Evolutionary conservation across 2,797 vertebrate species (phyloP).

Genomic region (Typhlichthys subterraneus): DNA sequence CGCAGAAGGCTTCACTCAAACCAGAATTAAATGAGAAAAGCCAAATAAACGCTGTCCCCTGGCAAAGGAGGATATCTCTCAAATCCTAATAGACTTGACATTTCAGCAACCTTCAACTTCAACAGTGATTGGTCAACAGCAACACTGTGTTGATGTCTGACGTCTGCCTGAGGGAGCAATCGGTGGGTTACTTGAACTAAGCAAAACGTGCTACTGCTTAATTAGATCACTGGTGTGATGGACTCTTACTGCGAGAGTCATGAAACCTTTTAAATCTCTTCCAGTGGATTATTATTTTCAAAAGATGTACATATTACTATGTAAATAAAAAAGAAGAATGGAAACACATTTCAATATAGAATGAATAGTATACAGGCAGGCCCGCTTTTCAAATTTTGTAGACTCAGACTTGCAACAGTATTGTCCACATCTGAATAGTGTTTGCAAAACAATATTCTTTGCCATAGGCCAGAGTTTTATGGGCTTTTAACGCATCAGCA

Average conservation of each 20-base stretch:
- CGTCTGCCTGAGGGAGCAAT: not conserved
- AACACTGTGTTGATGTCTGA: not conserved
- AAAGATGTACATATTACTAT: not conserved
- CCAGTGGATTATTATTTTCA: constrained; percentile 20
- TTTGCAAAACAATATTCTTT: constrained; percentile 44
- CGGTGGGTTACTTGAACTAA: constrained; percentile 10
- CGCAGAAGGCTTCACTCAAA: constrained; percentile 57
- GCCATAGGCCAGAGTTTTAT: constrained; percentile 19
- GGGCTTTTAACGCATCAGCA: constrained; percentile 56
- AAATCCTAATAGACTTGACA: constrained; percentile 26
- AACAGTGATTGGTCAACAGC: not conserved
- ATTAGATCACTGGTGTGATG: constrained; percentile 16
- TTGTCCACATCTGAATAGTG: constrained; percentile 24
- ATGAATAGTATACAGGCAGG: not conserved
- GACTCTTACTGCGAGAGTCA: not conserved
- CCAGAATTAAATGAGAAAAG: constrained; percentile 54
- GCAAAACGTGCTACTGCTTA: constrained; percentile 30
- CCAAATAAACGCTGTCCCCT: constrained; percentile 43
- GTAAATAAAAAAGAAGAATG: not conserved
- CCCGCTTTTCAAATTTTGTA: not conserved
- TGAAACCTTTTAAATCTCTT: constrained; percentile 11
- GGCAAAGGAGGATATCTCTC: constrained; percentile 20
- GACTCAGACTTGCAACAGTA: constrained; percentile 19
- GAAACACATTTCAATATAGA: not conserved
- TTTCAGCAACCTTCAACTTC: constrained; percentile 21